Base-by-base conservation (phyloP, 1,140 invertebrate species). In the Drosophila grimshawi region DNA sequence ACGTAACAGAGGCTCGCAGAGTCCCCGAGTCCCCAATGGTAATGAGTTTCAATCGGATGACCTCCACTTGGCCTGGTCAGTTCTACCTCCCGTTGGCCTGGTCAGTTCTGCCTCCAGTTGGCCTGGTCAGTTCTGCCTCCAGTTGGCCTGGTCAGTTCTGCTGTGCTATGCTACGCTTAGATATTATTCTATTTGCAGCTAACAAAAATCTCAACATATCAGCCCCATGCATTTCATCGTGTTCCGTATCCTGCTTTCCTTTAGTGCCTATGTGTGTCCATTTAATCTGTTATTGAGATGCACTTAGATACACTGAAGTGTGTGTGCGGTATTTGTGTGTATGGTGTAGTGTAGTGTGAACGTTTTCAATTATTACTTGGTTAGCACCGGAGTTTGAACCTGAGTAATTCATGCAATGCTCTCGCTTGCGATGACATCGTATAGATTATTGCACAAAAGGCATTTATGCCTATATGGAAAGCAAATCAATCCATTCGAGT, bases 361-460 rank as follows among this genome's bases (percentile, higher is more conserved):
- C 74, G 80, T 43, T 71, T 64, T 83, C 80, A 81, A 82, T 83
- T 82, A 79, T 45, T 60, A 39, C 19, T 19, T 37, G 29, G 46
- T 59, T 66, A 66, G 51, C 56, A 27, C 11, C 29, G 52, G 45
- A 35, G 49, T 37, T 46, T 39, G 30, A 53, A 39, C 52, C 55
- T 27, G 5, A 30, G 60, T 67, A 49, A 68, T 68, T 61, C 49
- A 68, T 61, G n/a, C 8, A 19, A 37, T n/a, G 52, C 66, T 53
- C 39, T 41, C 8, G 69, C 48, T 67, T 41, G 56, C 33, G 64
- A 49, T 46, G 56, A 49, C 55, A 45, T 5, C 11, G 51, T 52
- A 45, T 37, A 39, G 33, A 55, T 30, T n/a, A 19, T 11, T 19
- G 8, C 33, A 41, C 7, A 41, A 39, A n/a, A 19, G 7, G 27